A percentile compares a stretch with the other conserved stretches of the same genome.
Evolutionary conservation across 2,888 invertebrate species (phyloP).

Genomic region (Itoplectis maculator): DNA sequence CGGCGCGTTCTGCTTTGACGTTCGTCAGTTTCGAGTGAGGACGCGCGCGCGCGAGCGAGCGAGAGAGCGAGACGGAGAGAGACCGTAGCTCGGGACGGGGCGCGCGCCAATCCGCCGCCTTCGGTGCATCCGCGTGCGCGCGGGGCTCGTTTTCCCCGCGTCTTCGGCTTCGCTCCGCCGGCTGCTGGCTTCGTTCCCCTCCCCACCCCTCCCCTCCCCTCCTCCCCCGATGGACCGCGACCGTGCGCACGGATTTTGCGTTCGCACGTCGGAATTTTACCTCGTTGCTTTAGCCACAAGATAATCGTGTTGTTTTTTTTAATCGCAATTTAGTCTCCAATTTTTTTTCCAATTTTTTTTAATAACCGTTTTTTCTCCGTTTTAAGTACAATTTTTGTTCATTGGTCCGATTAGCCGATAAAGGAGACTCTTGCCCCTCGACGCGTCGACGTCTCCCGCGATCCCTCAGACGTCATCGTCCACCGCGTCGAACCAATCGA

Average conservation of each 20-base stretch:
- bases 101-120: too few species aligned
- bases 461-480: constrained; percentile 40
- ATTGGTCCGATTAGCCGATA: constrained; percentile 11
- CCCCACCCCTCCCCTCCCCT: too few species aligned
- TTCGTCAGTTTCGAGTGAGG: constrained; percentile 76
- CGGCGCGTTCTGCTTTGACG: constrained; percentile 81
- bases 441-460: constrained; percentile 26
- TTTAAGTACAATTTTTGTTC: background rate
- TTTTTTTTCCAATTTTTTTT: background rate
- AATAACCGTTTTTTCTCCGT: constrained; percentile 19
- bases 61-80: background rate
- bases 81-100: too few species aligned
- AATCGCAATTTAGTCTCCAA: too few species aligned
- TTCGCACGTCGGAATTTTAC: background rate
- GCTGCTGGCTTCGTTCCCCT: too few species aligned
- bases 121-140: constrained; percentile 17
- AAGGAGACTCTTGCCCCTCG: constrained; percentile 13
- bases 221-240: too few species aligned
- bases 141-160: too few species aligned
- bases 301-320: background rate
- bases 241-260: too few species aligned
- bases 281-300: background rate
- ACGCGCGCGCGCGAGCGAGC: background rate
- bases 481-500: background rate
- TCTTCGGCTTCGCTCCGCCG: too few species aligned